phyloP scores from a whole-genome alignment of 1,140 invertebrate genomes.

The Drosophila watanabei region DNA sequence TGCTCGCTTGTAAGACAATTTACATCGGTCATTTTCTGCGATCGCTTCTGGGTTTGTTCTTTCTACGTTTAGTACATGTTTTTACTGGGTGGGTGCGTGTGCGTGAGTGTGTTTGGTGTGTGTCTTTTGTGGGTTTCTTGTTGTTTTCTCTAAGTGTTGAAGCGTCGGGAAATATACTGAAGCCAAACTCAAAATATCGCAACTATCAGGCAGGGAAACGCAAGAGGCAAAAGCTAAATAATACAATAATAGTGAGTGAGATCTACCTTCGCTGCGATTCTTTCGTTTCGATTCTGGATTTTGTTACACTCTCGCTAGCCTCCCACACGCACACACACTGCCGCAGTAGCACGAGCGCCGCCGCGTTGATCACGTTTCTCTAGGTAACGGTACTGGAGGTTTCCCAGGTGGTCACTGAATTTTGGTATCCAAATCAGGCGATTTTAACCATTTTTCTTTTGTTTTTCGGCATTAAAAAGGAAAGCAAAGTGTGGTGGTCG shows the following conservation, averaged over 20 bases:
- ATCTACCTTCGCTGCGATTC: slow-evolving; percentile 60
- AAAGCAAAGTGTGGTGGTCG: slow-evolving; percentile 35
- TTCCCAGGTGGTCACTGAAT: neutral
- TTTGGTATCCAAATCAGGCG: slow-evolving; percentile 1
- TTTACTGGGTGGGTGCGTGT: slow-evolving; percentile 63
- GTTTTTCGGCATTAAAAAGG: slow-evolving; percentile 13
- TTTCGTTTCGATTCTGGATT: slow-evolving; percentile 20
- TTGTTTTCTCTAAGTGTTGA: slow-evolving; percentile 32
- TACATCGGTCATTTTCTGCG: slow-evolving; percentile 78
- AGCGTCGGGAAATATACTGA: slow-evolving; percentile 65
- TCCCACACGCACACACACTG: slow-evolving; percentile 62
- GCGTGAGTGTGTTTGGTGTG: slow-evolving; percentile 43
- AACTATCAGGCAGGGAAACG: slow-evolving; percentile 45
- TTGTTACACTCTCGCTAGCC: slow-evolving; percentile 49
- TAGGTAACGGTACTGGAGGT: neutral
- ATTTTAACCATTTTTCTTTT: slow-evolving; percentile 22
- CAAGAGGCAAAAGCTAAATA: slow-evolving; percentile 36
- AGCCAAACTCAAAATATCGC: slow-evolving; percentile 76
- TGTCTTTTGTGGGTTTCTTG: slow-evolving; percentile 32
- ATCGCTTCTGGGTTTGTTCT: slow-evolving; percentile 31
- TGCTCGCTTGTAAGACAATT: slow-evolving; percentile 81
- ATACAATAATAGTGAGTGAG: slow-evolving; percentile 50
- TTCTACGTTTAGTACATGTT: slow-evolving; percentile 49
- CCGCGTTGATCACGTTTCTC: slow-evolving; percentile 16
- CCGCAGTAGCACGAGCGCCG: slow-evolving; percentile 31